Evolutionary conservation across 2,113 vertebrate genomes (phyloP).

Genomic region (Micromys minutus): DNA sequence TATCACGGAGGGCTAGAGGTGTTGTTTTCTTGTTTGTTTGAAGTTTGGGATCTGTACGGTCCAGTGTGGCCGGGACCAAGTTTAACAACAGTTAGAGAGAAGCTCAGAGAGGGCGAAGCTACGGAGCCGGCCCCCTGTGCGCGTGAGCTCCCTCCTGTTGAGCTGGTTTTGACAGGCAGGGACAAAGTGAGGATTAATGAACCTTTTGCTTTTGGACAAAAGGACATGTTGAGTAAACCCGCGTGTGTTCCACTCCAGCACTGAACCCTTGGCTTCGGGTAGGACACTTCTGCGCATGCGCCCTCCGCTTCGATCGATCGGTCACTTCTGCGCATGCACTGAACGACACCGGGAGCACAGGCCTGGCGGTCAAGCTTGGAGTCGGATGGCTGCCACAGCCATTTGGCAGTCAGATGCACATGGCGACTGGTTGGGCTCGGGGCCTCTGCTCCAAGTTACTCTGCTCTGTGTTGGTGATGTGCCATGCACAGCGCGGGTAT

Average conservation of each 20-base stretch:
- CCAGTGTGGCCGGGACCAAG: background rate
- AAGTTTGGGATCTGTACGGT: slow-evolving; percentile 69
- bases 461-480: too few relatives aligned
- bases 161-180: background rate
- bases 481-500: fast-evolving
- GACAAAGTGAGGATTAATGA: background rate
- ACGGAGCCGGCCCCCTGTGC: slow-evolving; percentile 3
- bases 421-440: background rate
- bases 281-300: background rate
- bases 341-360: background rate
- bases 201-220: background rate
- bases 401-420: too few relatives aligned
- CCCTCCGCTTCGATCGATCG: background rate
- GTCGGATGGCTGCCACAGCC: background rate
- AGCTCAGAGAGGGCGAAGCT: slow-evolving; percentile 64
- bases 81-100: slow-evolving; percentile 62
- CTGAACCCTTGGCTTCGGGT: background rate
- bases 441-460: background rate
- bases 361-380: background rate
- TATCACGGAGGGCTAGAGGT: slow-evolving; percentile 65
- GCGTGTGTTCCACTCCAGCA: background rate
- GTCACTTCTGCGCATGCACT: background rate
- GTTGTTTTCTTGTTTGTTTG: slow-evolving; percentile 76
- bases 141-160: fast-evolving
- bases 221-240: background rate